Evolutionary conservation across 2,113 vertebrate species (phyloP).

Genomic region (Sylvilagus bachmani): DNA sequence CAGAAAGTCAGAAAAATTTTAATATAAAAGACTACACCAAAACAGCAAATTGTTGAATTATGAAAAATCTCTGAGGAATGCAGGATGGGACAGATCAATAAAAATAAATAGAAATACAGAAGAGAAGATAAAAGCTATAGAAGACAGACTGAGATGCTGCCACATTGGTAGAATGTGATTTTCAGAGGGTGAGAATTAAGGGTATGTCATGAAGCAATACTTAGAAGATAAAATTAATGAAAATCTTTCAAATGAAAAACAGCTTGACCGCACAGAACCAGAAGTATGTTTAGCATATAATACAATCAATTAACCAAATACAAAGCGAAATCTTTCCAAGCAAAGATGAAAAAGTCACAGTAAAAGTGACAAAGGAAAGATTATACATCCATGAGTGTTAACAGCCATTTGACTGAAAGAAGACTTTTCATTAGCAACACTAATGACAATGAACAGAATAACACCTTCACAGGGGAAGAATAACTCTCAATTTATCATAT

Average conservation of each 20-base stretch:
- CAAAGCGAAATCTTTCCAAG: not conserved
- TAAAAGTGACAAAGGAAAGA: not conserved
- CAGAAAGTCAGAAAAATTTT: not conserved
- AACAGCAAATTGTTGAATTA: slow-evolving; percentile 1
- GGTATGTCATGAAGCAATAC: not conserved
- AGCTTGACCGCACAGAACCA: not conserved
- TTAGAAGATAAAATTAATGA: not conserved
- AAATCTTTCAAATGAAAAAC: not conserved
- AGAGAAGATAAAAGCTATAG: not conserved
- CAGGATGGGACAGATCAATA: not conserved
- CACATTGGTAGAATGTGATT: not conserved
- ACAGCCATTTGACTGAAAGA: not conserved
- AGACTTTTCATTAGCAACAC: not conserved
- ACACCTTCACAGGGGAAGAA: not conserved
- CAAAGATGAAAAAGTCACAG: not conserved
- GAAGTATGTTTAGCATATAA: not conserved
- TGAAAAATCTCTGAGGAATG: slow-evolving; percentile 46
- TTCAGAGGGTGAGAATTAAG: not conserved
- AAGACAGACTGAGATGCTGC: not conserved
- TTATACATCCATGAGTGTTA: not conserved
- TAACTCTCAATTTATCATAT: not conserved
- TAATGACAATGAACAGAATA: not conserved
- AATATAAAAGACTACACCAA: not conserved
- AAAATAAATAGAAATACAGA: not conserved
- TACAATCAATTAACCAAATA: slow-evolving; percentile 6